Conservation (phyloP, 1,140 invertebrate genomes). For the Rhagoletis pomonella region DNA sequence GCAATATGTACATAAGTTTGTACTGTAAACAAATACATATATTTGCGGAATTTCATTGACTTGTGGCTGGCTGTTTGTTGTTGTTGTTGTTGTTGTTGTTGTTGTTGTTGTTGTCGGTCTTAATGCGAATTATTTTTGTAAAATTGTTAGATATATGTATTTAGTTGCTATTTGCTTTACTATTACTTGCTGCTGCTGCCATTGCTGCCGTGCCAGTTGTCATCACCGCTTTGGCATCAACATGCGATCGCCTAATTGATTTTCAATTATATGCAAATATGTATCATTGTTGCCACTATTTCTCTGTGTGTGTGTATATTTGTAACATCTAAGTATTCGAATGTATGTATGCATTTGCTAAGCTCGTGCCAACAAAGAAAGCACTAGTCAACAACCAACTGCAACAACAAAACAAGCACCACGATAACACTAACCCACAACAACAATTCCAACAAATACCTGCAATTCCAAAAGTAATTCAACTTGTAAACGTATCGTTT, state of each 20-base stretch:
- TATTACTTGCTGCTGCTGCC: not conserved
- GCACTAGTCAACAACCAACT: not conserved
- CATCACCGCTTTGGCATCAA: slow-evolving; percentile 1
- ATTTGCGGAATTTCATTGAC: not conserved
- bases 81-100: no score
- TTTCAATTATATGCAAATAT: slow-evolving; percentile 65
- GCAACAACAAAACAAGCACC: not conserved
- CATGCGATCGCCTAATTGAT: slow-evolving; percentile 56
- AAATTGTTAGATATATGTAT: slow-evolving; percentile 14
- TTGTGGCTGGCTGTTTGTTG: not conserved
- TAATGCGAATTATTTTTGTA: not conserved
- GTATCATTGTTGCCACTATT: not conserved
- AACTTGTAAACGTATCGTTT: slow-evolving; percentile 32
- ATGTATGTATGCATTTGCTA: not conserved
- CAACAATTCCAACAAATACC: slow-evolving; percentile 5
- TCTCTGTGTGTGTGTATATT: no score
- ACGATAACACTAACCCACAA: not conserved
- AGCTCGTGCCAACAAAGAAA: slow-evolving; percentile 35
- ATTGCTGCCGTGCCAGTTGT: not conserved
- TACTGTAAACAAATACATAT: not conserved
- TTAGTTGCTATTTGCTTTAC: slow-evolving; percentile 61
- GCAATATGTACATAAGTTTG: not conserved
- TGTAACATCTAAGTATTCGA: not conserved
- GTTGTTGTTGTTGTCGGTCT: slow-evolving; percentile 54
- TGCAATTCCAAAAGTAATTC: slow-evolving; percentile 33